Base-by-base conservation (phyloP, 2,888 invertebrate genomes). In the Erpobdella octoculata region DNA sequence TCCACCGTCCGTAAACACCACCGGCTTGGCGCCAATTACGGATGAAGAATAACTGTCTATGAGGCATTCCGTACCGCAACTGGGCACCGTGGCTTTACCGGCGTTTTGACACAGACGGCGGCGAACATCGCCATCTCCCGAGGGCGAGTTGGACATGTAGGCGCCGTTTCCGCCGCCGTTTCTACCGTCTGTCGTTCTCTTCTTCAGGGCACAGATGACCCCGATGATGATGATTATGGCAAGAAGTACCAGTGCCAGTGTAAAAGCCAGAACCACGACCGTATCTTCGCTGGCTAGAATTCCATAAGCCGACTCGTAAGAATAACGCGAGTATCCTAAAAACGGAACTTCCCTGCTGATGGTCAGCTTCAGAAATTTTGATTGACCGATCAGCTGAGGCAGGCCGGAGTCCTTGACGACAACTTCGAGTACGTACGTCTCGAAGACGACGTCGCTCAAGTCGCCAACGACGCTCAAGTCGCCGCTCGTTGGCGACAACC, bases 141-240 rank as follows among this genome's bases (percentile, higher is more conserved):
- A 9, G 28, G 53, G 28, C 1, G 48, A 21, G 28, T 8, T 53
- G 53, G 53, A 4, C 6, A 25, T 28, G n/a, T 38, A 31, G 58
- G 37, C 41, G 21, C 68, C 65, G 1, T 33, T 58, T 5, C 28
- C 61, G 35, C 68, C 67, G 33, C 41, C 38, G 37, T 68, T 53
- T 31, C 64, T 21, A 2, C 46, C 66, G 2, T 36, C 59, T 3
- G 53, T 41, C 6, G 74, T 68, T 9, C 69, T 73, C 37, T 71
- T 46, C 36, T 75, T 61, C 12, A 77, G 38, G 9, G 76, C 59
- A 21, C 74, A 61, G 21, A 76, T 74, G 28, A 75, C 72, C 6
- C 71, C 73, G 2, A 77, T 70, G 25, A 76, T 75, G 61, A 76
- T 67, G 8, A 74, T 71, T 15, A 74, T 73, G 35, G 75, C 74